A percentile compares a stretch with the other conserved stretches of the same genome.
Evolutionary conservation across 2,797 vertebrate genomes (phyloP).

Genomic region (Enteromius treurensis): DNA sequence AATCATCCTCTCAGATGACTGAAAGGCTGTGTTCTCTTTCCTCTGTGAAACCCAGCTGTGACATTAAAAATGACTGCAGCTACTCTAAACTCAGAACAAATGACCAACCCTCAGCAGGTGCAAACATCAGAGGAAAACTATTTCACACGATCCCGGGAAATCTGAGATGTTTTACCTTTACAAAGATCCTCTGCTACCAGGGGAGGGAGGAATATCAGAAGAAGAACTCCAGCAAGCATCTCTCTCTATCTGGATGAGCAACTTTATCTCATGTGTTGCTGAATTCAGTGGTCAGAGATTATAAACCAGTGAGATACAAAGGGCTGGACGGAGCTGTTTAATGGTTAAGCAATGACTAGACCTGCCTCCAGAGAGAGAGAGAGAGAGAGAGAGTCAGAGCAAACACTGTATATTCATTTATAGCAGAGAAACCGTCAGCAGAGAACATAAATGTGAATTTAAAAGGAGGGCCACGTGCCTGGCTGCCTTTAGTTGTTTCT

Average conservation of each 20-base stretch:
- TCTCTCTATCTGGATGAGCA: conserved; percentile 50
- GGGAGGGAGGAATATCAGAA: conserved; percentile 71
- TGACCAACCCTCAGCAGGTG: not conserved
- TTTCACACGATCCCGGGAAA: not conserved
- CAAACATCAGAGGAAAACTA: not conserved
- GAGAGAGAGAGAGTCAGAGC: conserved; percentile 4
- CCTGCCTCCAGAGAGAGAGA: not conserved
- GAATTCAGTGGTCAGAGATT: conserved; percentile 64
- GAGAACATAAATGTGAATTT: not conserved
- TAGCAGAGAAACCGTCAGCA: not conserved
- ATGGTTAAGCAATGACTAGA: conserved; percentile 71
- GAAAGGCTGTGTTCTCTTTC: conserved; percentile 1
- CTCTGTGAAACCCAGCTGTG: not conserved
- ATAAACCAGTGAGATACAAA: conserved; percentile 67
- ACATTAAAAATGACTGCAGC: not conserved
- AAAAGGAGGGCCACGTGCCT: conserved; percentile 1
- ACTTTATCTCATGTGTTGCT: not conserved
- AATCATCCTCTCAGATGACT: not conserved
- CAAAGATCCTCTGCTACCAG: conserved; percentile 71
- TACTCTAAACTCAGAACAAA: not conserved
- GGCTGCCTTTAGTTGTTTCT: conserved; percentile 2
- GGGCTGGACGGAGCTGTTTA: conserved; percentile 63
- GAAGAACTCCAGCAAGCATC: conserved; percentile 77
- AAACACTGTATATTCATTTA: conserved; percentile 7
- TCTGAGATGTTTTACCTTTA: conserved; percentile 72